phyloP scores from a whole-genome alignment of 1,140 invertebrate genomes.

The Pachypsylla venusta region DNA sequence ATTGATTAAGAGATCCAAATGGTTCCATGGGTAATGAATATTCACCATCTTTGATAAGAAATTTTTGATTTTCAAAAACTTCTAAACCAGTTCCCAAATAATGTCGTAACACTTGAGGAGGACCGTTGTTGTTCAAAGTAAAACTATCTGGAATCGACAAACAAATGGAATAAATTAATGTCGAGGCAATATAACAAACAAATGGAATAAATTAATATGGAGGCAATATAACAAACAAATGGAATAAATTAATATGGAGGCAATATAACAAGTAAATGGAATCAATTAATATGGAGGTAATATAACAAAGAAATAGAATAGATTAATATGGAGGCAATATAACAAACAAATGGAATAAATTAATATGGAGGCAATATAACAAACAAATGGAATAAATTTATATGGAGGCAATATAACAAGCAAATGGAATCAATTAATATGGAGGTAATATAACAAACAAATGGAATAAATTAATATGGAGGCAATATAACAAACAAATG shows the following conservation, averaged over 20 bases:
- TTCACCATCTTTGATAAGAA: conserved; percentile 70
- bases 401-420: no score
- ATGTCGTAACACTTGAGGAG: not conserved
- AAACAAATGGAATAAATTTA: no score
- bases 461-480: no score
- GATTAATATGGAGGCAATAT: not conserved
- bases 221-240: not conserved
- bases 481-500: no score
- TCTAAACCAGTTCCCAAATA: conserved; percentile 70
- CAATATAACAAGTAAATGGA: not conserved
- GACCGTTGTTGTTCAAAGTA: not conserved
- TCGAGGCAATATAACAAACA: no score
- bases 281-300: not conserved
- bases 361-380: no score
- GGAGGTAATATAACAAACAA: no score
- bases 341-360: no score
- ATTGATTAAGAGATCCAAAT: not conserved
- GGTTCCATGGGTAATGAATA: conserved; percentile 67
- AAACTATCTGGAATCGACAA: not conserved
- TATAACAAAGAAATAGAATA: not conserved
- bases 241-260: not conserved
- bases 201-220: not conserved
- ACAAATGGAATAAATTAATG: not conserved
- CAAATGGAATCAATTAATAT: no score
- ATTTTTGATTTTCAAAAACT: conserved; percentile 81